Conservation (phyloP, 1,140 invertebrate species). For the Pogonomyrmex barbatus region DNA sequence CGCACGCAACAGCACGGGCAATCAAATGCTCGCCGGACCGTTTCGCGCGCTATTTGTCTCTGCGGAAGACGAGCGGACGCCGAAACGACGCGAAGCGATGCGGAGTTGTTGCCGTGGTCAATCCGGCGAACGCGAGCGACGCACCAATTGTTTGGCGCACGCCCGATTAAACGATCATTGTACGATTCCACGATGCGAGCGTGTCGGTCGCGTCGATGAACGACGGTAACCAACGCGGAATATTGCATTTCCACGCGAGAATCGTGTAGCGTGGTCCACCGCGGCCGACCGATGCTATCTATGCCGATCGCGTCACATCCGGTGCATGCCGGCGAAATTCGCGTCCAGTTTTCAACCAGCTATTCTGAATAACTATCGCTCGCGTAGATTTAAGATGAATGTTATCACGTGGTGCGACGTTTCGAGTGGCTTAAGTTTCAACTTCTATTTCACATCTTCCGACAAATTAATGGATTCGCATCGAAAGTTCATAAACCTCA, state of each 20-base stretch:
- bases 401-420: not conserved
- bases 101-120: conserved; percentile 73
- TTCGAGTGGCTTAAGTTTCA: not conserved
- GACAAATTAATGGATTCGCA: not conserved
- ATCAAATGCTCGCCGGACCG: conserved; percentile 84
- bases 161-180: conserved; percentile 85
- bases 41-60: conserved; percentile 84
- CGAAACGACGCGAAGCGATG: conserved; percentile 62
- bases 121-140: conserved; percentile 68
- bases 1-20: conserved; percentile 84
- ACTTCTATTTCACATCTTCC: not conserved
- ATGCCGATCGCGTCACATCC: conserved; percentile 46
- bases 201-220: conserved; percentile 59
- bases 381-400: conserved; percentile 17
- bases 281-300: conserved; percentile 52
- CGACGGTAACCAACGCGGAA: conserved; percentile 65
- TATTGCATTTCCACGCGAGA: conserved; percentile 76
- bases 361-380: conserved; percentile 27
- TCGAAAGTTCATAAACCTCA: not conserved
- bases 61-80: conserved; percentile 83
- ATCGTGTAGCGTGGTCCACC: conserved; percentile 40
- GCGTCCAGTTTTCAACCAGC: conserved; percentile 34
- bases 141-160: conserved; percentile 84
- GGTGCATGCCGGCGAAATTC: conserved; percentile 37
- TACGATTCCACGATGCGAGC: conserved; percentile 75